A percentile compares a stretch with the other conserved stretches of the same genome.
phyloP scores from a whole-genome alignment of 2,888 invertebrate species.

The Mythimna vitellina region DNA sequence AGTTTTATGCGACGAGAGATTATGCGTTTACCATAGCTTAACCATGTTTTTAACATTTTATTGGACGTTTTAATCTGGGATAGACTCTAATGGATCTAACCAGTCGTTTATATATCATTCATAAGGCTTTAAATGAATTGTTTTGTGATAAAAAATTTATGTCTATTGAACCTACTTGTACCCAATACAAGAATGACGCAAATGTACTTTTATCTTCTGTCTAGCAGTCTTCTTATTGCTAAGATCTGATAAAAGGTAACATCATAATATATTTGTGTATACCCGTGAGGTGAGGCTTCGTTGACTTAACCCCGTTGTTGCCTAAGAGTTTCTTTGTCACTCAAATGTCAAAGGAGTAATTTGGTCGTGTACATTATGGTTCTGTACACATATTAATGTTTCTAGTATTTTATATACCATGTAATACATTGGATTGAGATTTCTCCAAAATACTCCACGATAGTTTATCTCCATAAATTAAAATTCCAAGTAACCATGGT shows the following conservation, averaged over 20 bases:
- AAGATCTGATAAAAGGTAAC: constrained; percentile 31
- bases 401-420: neutral
- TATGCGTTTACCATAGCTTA: constrained; percentile 21
- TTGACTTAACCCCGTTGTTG: constrained; percentile 35
- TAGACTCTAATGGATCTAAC: neutral
- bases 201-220: neutral
- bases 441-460: constrained; percentile 6
- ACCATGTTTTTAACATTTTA: constrained; percentile 36
- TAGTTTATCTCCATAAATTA: constrained; percentile 8
- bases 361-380: neutral
- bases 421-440: neutral
- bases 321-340: constrained; percentile 18
- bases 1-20: constrained; percentile 61
- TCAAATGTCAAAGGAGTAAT: neutral
- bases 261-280: constrained; percentile 14
- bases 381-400: neutral
- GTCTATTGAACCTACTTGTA: neutral
- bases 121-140: neutral
- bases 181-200: neutral
- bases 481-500: constrained; percentile 19
- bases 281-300: neutral
- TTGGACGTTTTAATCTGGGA: constrained; percentile 9
- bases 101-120: neutral
- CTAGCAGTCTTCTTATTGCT: neutral
- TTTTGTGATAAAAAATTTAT: neutral